Evolutionary conservation across 2,113 vertebrate genomes (phyloP).

Genomic region (Pithys albifrons): DNA sequence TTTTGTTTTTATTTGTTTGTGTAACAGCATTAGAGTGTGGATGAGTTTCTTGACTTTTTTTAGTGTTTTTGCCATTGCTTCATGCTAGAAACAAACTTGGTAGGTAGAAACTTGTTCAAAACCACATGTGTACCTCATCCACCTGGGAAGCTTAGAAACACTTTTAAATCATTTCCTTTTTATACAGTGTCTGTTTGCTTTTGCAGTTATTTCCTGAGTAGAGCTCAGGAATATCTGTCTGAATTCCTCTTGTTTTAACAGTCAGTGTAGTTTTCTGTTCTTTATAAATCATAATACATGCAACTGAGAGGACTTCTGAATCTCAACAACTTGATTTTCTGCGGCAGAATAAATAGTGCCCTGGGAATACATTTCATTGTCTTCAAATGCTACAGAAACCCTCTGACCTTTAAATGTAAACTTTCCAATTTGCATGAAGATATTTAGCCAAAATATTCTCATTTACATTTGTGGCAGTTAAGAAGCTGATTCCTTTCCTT

Average conservation of each 20-base stretch:
- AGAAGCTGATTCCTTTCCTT: neutral
- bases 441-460: neutral
- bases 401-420: conserved; percentile 41
- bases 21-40: neutral
- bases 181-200: neutral
- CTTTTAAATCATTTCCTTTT: neutral
- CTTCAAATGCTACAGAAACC: conserved; percentile 1
- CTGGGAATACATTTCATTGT: neutral
- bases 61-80: neutral
- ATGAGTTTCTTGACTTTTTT: neutral
- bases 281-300: neutral
- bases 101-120: neutral
- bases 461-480: neutral
- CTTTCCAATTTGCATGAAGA: neutral
- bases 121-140: fast-evolving
- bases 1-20: neutral
- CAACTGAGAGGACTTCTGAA: neutral
- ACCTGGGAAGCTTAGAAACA: neutral
- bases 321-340: neutral
- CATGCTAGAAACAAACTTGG: neutral
- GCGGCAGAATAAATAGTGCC: neutral
- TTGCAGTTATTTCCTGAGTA: neutral
- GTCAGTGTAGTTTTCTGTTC: neutral
- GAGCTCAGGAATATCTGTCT: neutral
- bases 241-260: neutral